Conservation (phyloP, 1,140 invertebrate species). For the Nixonia krombeini region DNA sequence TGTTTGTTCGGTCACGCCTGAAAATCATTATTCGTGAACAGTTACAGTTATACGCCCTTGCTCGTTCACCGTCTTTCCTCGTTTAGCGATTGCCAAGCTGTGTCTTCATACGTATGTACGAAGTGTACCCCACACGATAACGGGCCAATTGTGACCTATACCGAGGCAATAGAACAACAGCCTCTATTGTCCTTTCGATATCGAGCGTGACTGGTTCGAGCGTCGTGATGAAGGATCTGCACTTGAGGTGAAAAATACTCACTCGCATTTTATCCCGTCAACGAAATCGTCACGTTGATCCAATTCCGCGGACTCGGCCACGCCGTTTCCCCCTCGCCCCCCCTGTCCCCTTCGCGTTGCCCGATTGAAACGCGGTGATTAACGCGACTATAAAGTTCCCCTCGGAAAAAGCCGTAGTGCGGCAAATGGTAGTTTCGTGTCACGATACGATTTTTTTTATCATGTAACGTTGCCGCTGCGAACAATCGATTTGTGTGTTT, state of each 20-base stretch:
- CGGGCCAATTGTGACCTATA: constrained; percentile 23
- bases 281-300: too few species aligned
- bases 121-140: constrained; percentile 21
- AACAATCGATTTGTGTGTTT: too few species aligned
- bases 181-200: constrained; percentile 52
- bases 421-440: too few species aligned
- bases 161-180: constrained; percentile 40
- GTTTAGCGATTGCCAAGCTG: constrained; percentile 25
- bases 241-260: background rate
- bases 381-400: too few species aligned
- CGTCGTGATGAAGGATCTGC: constrained; percentile 37
- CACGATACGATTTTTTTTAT: too few species aligned
- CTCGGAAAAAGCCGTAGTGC: too few species aligned
- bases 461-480: too few species aligned
- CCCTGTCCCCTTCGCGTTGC: too few species aligned
- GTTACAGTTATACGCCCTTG: constrained; percentile 44
- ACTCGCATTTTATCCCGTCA: background rate
- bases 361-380: too few species aligned
- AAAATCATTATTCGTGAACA: constrained; percentile 36
- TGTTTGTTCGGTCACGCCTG: constrained; percentile 48
- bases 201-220: constrained; percentile 48
- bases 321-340: too few species aligned
- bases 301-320: too few species aligned
- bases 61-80: constrained; percentile 41
- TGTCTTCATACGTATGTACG: constrained; percentile 36